A percentile compares a stretch with the other conserved stretches of the same genome.
Evolutionary conservation across 2,113 vertebrate genomes (phyloP).

Genomic region (Electrona antarctica): DNA sequence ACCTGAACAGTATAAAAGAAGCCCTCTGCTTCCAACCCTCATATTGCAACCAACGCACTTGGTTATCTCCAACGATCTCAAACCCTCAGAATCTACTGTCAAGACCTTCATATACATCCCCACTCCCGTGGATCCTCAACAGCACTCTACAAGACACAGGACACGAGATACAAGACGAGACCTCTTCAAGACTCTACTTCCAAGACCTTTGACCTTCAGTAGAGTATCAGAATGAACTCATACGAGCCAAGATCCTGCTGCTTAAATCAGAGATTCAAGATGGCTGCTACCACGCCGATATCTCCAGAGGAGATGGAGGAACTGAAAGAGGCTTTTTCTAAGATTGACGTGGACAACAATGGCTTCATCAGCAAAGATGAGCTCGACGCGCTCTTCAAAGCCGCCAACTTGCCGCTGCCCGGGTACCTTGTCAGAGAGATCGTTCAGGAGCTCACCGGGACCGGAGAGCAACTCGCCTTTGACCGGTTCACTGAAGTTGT

Average conservation of each 20-base stretch:
- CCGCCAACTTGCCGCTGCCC: slow-evolving; percentile 87
- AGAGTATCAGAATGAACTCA: too few species aligned
- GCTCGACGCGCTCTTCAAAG: slow-evolving; percentile 86
- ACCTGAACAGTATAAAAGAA: too few species aligned
- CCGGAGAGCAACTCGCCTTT: slow-evolving; percentile 85
- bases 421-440: slow-evolving; percentile 90
- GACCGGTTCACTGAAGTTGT: slow-evolving; percentile 86
- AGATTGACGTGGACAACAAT: slow-evolving; percentile 85
- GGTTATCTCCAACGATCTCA: too few species aligned
- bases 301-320: slow-evolving; percentile 89
- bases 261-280: slow-evolving; percentile 45
- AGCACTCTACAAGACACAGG: too few species aligned
- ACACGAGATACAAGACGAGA: too few species aligned
- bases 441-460: slow-evolving; percentile 83
- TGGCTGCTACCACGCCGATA: slow-evolving; percentile 78
- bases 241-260: slow-evolving; percentile 30
- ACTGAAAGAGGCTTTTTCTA: slow-evolving; percentile 88
- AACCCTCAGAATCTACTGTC: too few species aligned
- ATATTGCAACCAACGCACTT: too few species aligned
- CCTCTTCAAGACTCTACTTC: too few species aligned
- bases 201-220: too few species aligned
- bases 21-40: too few species aligned
- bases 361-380: slow-evolving; percentile 86
- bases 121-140: too few species aligned
- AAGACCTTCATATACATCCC: too few species aligned